Percentiles rank a stretch among this genome's conserved stretches.
phyloP scores from a whole-genome alignment of 2,888 invertebrate species.

The Anthophora plumipes region DNA sequence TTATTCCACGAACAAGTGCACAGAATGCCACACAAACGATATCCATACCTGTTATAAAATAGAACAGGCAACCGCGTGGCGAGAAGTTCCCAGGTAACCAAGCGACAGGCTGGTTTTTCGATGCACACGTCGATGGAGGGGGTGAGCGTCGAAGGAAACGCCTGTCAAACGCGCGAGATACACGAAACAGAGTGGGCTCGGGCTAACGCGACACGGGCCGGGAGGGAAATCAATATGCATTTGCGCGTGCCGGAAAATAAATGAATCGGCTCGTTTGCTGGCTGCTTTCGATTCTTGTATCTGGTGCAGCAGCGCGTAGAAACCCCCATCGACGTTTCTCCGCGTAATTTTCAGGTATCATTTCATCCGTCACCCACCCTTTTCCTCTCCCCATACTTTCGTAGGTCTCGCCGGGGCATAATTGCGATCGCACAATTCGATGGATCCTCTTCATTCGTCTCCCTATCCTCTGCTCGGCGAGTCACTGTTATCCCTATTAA shows the following conservation, averaged over 20 bases:
- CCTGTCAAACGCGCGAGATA: slow-evolving; percentile 10
- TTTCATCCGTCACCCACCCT: too few relatives aligned
- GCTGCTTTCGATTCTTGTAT: slow-evolving; percentile 21
- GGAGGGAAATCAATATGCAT: slow-evolving; percentile 50
- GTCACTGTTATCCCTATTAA: slow-evolving; percentile 2
- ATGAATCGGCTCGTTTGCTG: slow-evolving; percentile 47
- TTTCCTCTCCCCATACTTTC: slow-evolving; percentile 5
- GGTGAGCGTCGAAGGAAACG: background rate
- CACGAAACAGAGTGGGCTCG: slow-evolving; percentile 6
- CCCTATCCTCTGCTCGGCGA: too few relatives aligned
- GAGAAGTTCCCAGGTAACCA: too few relatives aligned
- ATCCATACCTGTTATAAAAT: background rate
- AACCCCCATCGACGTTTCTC: slow-evolving; percentile 12
- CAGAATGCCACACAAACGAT: too few relatives aligned
- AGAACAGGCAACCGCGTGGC: background rate
- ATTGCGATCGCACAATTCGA: slow-evolving; percentile 12
- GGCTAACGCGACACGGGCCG: slow-evolving; percentile 6
- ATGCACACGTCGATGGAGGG: too few relatives aligned
- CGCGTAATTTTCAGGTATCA: slow-evolving; percentile 38
- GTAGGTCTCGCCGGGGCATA: background rate
- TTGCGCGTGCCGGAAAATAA: slow-evolving; percentile 47
- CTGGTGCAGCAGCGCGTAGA: slow-evolving; percentile 9
- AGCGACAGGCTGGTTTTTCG: background rate
- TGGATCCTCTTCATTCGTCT: background rate
- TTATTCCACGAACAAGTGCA: too few relatives aligned